Evolutionary conservation across 2,888 invertebrate genomes (phyloP).

Genomic region (Diplazon laetatorius): DNA sequence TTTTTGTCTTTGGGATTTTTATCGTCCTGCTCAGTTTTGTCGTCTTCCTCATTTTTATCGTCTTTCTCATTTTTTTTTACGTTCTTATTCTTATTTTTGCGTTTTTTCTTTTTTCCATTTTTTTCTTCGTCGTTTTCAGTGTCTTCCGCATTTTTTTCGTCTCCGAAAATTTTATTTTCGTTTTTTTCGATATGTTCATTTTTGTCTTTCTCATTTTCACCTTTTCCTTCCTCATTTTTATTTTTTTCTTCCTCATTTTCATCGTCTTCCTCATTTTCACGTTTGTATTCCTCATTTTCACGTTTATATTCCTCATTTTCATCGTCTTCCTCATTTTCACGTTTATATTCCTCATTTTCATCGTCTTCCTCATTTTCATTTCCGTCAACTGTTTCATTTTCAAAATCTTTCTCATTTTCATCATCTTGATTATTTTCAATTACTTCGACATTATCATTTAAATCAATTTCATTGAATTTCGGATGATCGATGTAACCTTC

Average conservation of each 20-base stretch:
- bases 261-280: constrained; percentile 6
- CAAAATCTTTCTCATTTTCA: no score
- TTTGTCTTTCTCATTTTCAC: background rate
- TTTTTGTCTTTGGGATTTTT: background rate
- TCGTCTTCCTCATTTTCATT: no score
- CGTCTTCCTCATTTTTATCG: background rate
- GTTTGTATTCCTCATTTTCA: no score
- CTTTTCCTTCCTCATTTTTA: no score
- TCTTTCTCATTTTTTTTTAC: background rate
- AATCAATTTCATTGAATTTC: background rate
- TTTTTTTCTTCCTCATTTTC: background rate
- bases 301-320: no score
- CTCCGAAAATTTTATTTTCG: no score
- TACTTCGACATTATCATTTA: no score
- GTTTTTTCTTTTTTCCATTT: background rate
- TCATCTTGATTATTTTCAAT: no score
- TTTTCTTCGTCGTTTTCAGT: background rate
- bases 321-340: no score
- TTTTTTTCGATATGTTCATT: background rate
- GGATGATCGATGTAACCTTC: no score
- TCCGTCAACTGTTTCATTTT: no score
- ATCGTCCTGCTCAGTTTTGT: background rate
- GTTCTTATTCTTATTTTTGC: background rate
- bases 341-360: no score
- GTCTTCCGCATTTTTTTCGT: background rate